Conservation (phyloP, 2,113 vertebrate genomes). For the Myiopsitta monachus region DNA sequence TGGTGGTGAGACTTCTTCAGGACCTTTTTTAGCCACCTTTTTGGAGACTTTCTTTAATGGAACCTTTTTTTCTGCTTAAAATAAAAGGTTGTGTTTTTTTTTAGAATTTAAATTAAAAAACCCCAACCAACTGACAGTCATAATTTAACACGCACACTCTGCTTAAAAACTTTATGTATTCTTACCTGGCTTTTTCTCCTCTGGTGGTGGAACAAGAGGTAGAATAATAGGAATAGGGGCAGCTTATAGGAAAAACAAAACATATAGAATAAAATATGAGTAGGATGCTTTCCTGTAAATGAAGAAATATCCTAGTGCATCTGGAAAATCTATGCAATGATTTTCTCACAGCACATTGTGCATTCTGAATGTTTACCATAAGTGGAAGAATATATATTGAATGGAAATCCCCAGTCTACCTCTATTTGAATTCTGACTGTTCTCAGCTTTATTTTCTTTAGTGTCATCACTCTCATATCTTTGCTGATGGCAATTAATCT, state of each 20-base stretch:
- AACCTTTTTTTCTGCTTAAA: slow-evolving; percentile 69
- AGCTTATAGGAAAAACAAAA: slow-evolving; percentile 41
- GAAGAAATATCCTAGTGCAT: neutral
- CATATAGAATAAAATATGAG: slow-evolving; percentile 50
- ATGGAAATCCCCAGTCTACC: neutral
- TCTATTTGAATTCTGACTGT: neutral
- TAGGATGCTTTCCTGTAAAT: neutral
- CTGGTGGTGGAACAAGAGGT: slow-evolving; percentile 67
- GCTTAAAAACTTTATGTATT: neutral
- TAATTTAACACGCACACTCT: neutral
- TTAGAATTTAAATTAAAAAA: neutral
- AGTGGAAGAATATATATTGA: neutral
- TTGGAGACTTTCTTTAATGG: slow-evolving; percentile 72
- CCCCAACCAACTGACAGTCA: neutral
- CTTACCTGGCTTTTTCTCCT: slow-evolving; percentile 74
- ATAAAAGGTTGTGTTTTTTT: neutral
- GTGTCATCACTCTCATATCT: neutral
- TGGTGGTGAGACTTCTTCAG: slow-evolving; percentile 67
- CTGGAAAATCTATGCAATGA: neutral
- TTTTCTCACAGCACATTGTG: neutral
- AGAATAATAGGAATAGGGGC: slow-evolving; percentile 70
- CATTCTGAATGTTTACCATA: neutral
- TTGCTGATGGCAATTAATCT: neutral
- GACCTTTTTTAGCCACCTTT: slow-evolving; percentile 70
- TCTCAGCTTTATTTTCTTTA: neutral